Evolutionary conservation across 2,888 invertebrate genomes (phyloP).

Genomic region (Ichneumoninae sp.): DNA sequence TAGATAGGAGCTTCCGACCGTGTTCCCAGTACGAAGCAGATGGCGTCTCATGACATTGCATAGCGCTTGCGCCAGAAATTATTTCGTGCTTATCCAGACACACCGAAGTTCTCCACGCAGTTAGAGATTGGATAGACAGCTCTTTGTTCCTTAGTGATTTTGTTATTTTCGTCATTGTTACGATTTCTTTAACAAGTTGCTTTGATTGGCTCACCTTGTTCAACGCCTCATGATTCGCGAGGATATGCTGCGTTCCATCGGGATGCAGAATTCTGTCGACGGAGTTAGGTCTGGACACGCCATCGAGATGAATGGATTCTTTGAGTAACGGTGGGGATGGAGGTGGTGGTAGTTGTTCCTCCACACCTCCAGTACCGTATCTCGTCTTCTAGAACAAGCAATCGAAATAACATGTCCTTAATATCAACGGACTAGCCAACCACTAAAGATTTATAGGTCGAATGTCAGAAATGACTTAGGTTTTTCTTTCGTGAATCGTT

Average conservation of each 20-base stretch:
- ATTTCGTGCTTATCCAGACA: background rate
- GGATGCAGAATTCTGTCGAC: slow-evolving; percentile 83
- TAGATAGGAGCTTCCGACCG: slow-evolving; percentile 8
- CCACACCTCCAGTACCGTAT: slow-evolving; percentile 84
- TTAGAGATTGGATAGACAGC: background rate
- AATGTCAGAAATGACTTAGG: background rate
- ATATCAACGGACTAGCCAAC: background rate
- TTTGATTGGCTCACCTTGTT: slow-evolving; percentile 77
- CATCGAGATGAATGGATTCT: slow-evolving; percentile 81
- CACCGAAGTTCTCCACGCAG: background rate
- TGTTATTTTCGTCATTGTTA: background rate
- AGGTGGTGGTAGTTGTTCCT: slow-evolving; percentile 86
- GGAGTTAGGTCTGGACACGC: slow-evolving; percentile 84
- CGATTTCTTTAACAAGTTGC: background rate
- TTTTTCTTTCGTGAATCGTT: too few species aligned
- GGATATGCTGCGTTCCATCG: slow-evolving; percentile 76
- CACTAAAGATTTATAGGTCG: background rate
- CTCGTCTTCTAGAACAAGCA: slow-evolving; percentile 85
- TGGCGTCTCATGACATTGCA: slow-evolving; percentile 36
- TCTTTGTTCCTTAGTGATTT: background rate
- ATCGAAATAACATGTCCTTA: slow-evolving; percentile 50
- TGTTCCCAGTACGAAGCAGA: slow-evolving; percentile 35
- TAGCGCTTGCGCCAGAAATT: slow-evolving; percentile 1
- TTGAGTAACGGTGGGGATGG: slow-evolving; percentile 85
- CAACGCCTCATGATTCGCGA: slow-evolving; percentile 76